These are phyloP conservation scores for Albula goreensis DNA, from an alignment of 2,113 vertebrate species.

Conservation along the genomic window DNA sequence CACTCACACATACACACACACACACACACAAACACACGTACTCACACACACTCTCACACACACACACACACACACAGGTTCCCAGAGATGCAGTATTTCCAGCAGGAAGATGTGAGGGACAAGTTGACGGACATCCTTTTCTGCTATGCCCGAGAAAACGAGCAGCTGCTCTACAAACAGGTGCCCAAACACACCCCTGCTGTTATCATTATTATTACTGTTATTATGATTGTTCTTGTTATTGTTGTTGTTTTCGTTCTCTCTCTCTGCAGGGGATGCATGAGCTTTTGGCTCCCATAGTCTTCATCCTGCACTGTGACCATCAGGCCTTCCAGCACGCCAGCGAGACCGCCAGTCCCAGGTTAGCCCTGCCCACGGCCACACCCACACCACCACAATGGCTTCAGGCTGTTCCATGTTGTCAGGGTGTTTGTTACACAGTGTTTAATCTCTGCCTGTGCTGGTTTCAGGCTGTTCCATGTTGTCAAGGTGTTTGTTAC, in stretches of 20 bases:
- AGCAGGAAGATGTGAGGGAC: slow-evolving; percentile 89
- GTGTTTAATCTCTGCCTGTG: too few relatives aligned
- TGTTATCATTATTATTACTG: slow-evolving; percentile 15
- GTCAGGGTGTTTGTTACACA: not conserved
- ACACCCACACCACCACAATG: not conserved
- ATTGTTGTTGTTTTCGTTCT: slow-evolving; percentile 4
- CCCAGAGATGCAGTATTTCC: slow-evolving; percentile 98
- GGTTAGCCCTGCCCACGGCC: slow-evolving; percentile 65
- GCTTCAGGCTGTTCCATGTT: not conserved
- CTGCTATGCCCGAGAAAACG: slow-evolving; percentile 96
- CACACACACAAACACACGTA: not conserved
- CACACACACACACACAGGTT: slow-evolving; percentile 66
- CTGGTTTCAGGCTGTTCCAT: too few relatives aligned
- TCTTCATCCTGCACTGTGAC: slow-evolving; percentile 95
- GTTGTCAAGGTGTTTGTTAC: too few relatives aligned
- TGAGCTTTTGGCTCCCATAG: slow-evolving; percentile 91
- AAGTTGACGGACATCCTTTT: slow-evolving; percentile 98
- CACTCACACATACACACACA: not conserved
- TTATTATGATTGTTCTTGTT: slow-evolving; percentile 11
- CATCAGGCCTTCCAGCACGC: slow-evolving; percentile 96
- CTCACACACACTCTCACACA: not conserved
- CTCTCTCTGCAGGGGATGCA: slow-evolving; percentile 88
- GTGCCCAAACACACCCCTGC: slow-evolving; percentile 63
- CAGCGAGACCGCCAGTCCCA: slow-evolving; percentile 88
- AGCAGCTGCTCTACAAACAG: slow-evolving; percentile 98